Conservation (phyloP, 2,888 invertebrate genomes). For the Epiblema foenella region DNA sequence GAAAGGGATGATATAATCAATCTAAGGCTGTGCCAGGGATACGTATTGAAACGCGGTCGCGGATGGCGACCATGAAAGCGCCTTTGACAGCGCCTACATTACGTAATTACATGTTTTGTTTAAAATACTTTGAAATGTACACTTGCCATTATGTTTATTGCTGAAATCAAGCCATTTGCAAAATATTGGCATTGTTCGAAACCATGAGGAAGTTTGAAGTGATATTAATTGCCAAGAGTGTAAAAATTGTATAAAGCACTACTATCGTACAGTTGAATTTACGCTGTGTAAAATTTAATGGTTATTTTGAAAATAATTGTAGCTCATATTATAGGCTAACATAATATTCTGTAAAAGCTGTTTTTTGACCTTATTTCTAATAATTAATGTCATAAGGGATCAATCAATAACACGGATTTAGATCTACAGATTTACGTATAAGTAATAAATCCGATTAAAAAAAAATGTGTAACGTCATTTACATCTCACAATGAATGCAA, state of each 20-base stretch:
- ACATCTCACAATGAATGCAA: conserved; percentile 33
- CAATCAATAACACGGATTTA: conserved; percentile 6
- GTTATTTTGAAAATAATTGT: no score
- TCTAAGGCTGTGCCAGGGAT: conserved; percentile 70
- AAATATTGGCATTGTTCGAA: neutral
- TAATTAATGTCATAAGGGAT: neutral
- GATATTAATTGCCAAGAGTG: neutral
- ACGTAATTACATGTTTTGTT: conserved; percentile 38
- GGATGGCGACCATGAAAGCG: conserved; percentile 41
- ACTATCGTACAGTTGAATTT: neutral
- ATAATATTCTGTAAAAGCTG: neutral
- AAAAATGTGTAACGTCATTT: conserved; percentile 30
- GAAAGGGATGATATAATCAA: conserved; percentile 81
- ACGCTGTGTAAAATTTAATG: neutral
- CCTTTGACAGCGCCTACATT: conserved; percentile 43
- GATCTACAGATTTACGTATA: conserved; percentile 17
- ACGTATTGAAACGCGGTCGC: conserved; percentile 61
- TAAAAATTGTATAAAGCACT: no score
- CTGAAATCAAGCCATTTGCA: neutral
- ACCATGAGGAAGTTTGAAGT: neutral
- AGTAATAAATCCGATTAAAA: conserved; percentile 27
- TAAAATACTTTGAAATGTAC: conserved; percentile 3
- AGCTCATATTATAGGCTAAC: no score
- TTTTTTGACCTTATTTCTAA: neutral
- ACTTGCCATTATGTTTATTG: neutral